Conservation (phyloP, 2,113 vertebrate genomes). For the Chrysochloris asiatica region DNA sequence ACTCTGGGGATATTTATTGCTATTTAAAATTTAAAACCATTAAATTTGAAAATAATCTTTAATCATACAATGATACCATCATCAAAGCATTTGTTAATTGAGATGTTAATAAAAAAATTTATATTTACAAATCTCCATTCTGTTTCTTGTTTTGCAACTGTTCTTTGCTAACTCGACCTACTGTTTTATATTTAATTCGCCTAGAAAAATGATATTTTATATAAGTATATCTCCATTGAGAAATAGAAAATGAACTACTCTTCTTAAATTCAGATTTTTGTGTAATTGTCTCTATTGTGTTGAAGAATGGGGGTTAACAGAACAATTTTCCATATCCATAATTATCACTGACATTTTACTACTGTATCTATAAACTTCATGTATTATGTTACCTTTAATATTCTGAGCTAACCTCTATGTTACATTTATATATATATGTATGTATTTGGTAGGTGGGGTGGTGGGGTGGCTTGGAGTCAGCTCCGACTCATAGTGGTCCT, state of each 20-base stretch:
- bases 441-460: too few relatives aligned
- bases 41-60: background rate
- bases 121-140: background rate
- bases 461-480: too few relatives aligned
- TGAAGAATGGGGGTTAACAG: background rate
- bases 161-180: too few relatives aligned
- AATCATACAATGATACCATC: background rate
- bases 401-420: background rate
- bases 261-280: background rate
- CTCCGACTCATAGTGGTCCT: too few relatives aligned
- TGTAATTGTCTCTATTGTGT: background rate
- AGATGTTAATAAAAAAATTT: background rate
- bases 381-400: background rate
- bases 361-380: background rate
- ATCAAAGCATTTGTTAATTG: background rate
- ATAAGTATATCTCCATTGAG: background rate
- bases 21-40: background rate
- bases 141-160: background rate
- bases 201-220: background rate
- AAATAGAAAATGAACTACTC: background rate
- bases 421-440: background rate
- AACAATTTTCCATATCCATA: background rate
- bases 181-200: background rate
- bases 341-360: background rate
- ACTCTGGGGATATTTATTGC: background rate